Conservation (phyloP, 2,888 invertebrate genomes). For the Conops quadrifasciatus region DNA sequence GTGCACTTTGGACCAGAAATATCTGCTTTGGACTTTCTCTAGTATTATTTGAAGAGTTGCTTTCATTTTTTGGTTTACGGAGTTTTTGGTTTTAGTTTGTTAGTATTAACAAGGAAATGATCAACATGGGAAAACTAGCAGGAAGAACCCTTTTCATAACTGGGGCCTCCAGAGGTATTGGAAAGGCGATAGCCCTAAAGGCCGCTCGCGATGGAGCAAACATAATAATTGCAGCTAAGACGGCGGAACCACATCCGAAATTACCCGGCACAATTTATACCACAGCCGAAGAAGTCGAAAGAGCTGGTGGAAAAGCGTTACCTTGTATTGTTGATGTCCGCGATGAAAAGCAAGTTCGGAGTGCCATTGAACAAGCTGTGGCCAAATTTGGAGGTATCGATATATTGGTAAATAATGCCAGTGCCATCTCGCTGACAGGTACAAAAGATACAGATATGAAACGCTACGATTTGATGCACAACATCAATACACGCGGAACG, state of each 20-base stretch:
- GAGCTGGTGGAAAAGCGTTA: constrained; percentile 79
- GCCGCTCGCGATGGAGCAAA: constrained; percentile 89
- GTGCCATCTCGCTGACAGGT: constrained; percentile 86
- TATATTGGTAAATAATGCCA: constrained; percentile 94
- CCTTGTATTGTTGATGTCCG: constrained; percentile 86
- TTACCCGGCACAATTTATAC: constrained; percentile 81
- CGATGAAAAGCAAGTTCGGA: constrained; percentile 74
- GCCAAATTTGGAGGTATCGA: constrained; percentile 93
- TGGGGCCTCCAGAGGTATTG: constrained; percentile 96
- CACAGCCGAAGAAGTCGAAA: constrained; percentile 86
- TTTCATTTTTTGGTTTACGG: neutral
- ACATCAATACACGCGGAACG: constrained; percentile 93
- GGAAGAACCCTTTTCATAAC: constrained; percentile 94
- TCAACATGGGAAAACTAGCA: constrained; percentile 69
- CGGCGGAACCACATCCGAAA: constrained; percentile 76
- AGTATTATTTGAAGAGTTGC: constrained; percentile 24
- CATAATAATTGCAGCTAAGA: constrained; percentile 87
- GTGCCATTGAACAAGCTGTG: constrained; percentile 75
- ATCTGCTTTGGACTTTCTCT: constrained; percentile 56
- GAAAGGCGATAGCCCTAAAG: constrained; percentile 91
- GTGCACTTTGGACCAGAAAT: constrained; percentile 51
- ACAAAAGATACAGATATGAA: constrained; percentile 93
- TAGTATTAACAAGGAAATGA: constrained; percentile 49
- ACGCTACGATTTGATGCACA: constrained; percentile 95
- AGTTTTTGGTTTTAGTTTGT: neutral